Evolutionary conservation across 1,140 invertebrate genomes (phyloP).

Genomic region (Aphelinus atriplicis): DNA sequence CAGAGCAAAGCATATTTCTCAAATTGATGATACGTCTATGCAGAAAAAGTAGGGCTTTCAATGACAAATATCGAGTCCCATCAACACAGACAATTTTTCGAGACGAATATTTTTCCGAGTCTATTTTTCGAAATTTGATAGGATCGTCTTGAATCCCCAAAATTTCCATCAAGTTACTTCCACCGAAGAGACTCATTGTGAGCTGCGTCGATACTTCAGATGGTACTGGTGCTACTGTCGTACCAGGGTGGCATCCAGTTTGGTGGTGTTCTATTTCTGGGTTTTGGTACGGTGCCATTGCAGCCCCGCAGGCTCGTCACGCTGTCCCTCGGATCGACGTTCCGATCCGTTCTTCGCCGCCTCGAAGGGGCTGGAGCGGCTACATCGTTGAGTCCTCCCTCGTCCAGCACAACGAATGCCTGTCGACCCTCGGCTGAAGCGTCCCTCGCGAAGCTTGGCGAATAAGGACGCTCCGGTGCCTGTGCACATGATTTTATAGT

Average conservation of each 20-base stretch:
- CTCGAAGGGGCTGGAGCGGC: not conserved
- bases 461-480: slow-evolving; percentile 49
- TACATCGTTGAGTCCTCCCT: slow-evolving; percentile 34
- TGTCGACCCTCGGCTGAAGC: slow-evolving; percentile 43
- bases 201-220: slow-evolving; percentile 39
- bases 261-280: slow-evolving; percentile 51
- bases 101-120: too few species aligned
- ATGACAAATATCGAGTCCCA: too few species aligned
- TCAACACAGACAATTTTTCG: too few species aligned
- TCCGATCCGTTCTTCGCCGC: slow-evolving; percentile 39
- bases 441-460: slow-evolving; percentile 57
- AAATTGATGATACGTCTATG: too few species aligned
- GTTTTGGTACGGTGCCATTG: slow-evolving; percentile 35
- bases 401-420: slow-evolving; percentile 60
- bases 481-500: not conserved
- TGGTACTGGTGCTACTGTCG: slow-evolving; percentile 59
- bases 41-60: too few species aligned
- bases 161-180: too few species aligned
- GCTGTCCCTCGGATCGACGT: slow-evolving; percentile 41
- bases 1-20: too few species aligned
- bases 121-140: too few species aligned
- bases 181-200: too few species aligned
- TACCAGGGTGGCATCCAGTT: slow-evolving; percentile 66
- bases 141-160: too few species aligned
- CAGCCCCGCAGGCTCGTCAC: slow-evolving; percentile 19